These are phyloP conservation scores for Polyodon spathula DNA, from an alignment of 2,113 vertebrate species.

Conservation along the genomic window DNA sequence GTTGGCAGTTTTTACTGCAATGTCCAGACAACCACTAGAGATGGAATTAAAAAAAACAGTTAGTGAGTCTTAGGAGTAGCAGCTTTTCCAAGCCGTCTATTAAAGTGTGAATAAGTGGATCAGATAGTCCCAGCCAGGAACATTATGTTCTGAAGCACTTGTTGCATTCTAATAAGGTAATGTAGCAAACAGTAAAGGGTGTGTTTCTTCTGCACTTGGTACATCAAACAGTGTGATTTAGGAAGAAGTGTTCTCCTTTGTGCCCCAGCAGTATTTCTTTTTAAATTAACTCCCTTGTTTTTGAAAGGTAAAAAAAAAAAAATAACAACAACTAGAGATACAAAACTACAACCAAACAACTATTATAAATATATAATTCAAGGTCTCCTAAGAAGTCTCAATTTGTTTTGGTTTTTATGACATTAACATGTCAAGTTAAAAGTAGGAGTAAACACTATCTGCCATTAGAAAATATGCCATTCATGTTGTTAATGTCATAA, in stretches of 20 bases:
- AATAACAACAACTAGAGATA: too few species aligned
- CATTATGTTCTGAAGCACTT: conserved; percentile 20
- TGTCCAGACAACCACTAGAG: conserved; percentile 46
- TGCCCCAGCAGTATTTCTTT: neutral
- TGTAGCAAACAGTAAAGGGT: neutral
- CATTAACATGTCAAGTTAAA: too few species aligned
- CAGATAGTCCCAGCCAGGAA: conserved; percentile 17
- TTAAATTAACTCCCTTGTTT: neutral
- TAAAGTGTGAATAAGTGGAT: conserved; percentile 24
- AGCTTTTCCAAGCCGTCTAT: conserved; percentile 28
- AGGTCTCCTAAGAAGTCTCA: too few species aligned
- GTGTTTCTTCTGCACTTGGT: neutral
- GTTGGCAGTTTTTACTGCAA: conserved; percentile 39
- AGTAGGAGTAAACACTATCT: too few species aligned
- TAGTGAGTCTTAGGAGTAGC: conserved; percentile 18
- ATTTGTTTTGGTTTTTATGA: too few species aligned
- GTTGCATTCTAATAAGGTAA: conserved; percentile 23
- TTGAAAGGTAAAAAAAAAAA: too few species aligned
- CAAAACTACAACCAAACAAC: too few species aligned
- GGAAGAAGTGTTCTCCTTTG: neutral
- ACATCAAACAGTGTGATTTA: neutral
- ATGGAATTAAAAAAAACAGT: conserved; percentile 36
- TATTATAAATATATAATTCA: too few species aligned
- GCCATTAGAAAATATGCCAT: too few species aligned
- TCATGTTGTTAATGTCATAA: too few species aligned